Conservation (phyloP, 2,113 vertebrate genomes). For the Rynchops niger region DNA sequence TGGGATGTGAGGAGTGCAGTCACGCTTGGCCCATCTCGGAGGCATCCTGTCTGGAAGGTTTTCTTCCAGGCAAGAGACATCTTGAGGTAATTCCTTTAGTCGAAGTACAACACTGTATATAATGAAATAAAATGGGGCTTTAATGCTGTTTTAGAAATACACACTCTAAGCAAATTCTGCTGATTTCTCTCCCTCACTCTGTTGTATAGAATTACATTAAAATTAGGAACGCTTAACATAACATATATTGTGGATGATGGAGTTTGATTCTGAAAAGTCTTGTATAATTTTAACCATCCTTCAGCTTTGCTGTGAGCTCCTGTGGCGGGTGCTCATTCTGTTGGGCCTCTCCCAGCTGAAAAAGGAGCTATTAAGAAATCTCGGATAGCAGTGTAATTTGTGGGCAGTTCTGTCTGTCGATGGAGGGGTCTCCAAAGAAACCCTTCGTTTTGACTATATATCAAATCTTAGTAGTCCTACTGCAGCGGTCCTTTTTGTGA, state of each 20-base stretch:
- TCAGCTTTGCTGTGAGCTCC: not conserved
- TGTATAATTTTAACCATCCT: not conserved
- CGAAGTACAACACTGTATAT: not conserved
- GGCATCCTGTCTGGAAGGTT: not conserved
- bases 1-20: not conserved
- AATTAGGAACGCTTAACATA: not conserved
- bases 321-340: rapidly evolving
- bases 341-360: not conserved
- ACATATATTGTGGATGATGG: not conserved
- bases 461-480: not conserved
- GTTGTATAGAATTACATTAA: not conserved
- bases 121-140: not conserved
- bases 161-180: not conserved
- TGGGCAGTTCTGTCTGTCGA: not conserved
- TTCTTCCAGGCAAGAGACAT: not conserved
- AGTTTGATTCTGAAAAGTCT: not conserved
- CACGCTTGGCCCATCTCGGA: rapidly evolving
- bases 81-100: not conserved
- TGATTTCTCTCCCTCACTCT: not conserved
- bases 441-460: not conserved
- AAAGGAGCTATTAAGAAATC: not conserved
- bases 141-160: not conserved
- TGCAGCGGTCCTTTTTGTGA: not conserved
- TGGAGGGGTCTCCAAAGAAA: not conserved
- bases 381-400: not conserved